Evolutionary conservation across 1,140 invertebrate genomes (phyloP).

Genomic region (Scylla paramamosain): DNA sequence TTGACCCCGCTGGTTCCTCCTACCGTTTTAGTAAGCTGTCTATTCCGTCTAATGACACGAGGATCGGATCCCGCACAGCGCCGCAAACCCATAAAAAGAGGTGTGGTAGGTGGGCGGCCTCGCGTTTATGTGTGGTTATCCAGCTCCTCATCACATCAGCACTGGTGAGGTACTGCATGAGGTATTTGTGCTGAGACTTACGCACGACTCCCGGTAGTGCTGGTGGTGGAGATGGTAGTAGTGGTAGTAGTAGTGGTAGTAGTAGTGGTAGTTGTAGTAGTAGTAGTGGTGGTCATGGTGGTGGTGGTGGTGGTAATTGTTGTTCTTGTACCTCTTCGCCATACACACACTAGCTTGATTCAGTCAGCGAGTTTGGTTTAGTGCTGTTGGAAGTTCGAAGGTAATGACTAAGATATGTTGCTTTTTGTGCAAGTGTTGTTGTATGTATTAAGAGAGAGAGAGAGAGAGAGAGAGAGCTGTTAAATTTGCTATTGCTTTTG

Average conservation of each 20-base stretch:
- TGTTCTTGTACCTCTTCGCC: not conserved
- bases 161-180: not conserved
- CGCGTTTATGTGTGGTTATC: slow-evolving; percentile 37
- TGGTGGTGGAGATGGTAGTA: not conserved
- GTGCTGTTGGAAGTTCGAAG: no score
- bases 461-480: no score
- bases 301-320: not conserved
- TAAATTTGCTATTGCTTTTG: not conserved
- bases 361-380: not conserved
- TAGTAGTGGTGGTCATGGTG: not conserved
- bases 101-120: slow-evolving; percentile 48
- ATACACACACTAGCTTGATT: not conserved
- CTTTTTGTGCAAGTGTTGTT: not conserved
- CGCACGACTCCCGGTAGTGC: not conserved
- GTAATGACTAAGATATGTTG: not conserved
- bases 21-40: slow-evolving; percentile 47
- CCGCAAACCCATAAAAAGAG: slow-evolving; percentile 41
- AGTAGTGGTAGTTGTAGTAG: no score
- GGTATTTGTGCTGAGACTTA: not conserved
- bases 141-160: slow-evolving; percentile 37
- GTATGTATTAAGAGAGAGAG: no score
- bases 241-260: not conserved
- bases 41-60: slow-evolving; percentile 49
- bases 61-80: slow-evolving; percentile 39
- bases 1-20: slow-evolving; percentile 28